These are phyloP conservation scores for Stenoptilia bipunctidactyla DNA, from an alignment of 2,888 invertebrate species.

Conservation along the genomic window DNA sequence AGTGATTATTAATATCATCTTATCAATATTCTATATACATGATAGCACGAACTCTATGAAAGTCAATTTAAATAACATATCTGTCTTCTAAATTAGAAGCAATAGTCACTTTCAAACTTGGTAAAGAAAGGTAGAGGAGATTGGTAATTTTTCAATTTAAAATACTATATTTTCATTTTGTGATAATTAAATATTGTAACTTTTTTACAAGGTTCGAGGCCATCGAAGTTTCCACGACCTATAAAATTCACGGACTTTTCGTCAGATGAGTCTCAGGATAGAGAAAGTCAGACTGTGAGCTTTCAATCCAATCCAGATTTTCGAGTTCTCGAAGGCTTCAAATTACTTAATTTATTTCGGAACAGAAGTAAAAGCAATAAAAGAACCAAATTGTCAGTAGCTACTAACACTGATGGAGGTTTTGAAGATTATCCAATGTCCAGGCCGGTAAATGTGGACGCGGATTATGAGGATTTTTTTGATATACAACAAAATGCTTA, in stretches of 20 bases:
- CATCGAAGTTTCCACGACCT: constrained; percentile 18
- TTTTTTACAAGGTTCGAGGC: no score
- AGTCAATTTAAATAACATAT: no score
- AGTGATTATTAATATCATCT: no score
- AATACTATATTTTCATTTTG: no score
- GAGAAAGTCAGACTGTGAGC: constrained; percentile 37
- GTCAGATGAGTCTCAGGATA: constrained; percentile 17
- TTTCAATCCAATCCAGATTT: constrained; percentile 53
- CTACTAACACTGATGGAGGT: constrained; percentile 24
- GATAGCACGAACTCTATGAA: no score
- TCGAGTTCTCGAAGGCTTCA: constrained; percentile 49
- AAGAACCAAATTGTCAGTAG: constrained; percentile 23
- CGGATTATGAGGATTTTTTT: constrained; percentile 23
- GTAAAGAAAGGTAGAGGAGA: no score
- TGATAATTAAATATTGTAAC: no score
- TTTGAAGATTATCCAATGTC: neutral
- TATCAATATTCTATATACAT: no score
- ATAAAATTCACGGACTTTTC: constrained; percentile 28
- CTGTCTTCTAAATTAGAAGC: no score
- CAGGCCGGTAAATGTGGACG: constrained; percentile 19
- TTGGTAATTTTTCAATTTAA: no score
- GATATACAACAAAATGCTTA: constrained; percentile 29
- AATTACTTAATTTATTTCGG: constrained; percentile 41
- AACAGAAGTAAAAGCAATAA: constrained; percentile 29
- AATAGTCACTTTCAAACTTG: no score